Evolutionary conservation across 2,113 vertebrate genomes (phyloP), one percentile per base, ranked within the genome.

Genomic region (Triplophysa dalaica): DNA sequence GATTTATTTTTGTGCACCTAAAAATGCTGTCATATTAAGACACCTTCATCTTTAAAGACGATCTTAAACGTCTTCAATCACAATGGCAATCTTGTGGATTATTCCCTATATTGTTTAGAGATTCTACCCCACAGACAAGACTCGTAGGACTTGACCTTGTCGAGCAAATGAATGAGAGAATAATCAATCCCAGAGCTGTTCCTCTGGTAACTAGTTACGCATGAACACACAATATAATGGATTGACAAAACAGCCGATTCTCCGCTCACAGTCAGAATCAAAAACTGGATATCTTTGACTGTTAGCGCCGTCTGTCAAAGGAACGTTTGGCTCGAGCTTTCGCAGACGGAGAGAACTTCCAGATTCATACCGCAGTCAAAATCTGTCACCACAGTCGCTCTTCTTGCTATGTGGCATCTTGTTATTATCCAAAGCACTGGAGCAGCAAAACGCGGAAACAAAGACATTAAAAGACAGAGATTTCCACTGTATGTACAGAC

Each of bases 61-160:
- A 14, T 50, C 13, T 50, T 14, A 11, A 12, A 50, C 48, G 14
- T 50, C 13, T 14, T 2, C 29, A 33, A 33, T 33, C 29, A 5
- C 29, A 33, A 6, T 4, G 29, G 0, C 29, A 33, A 33, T 0
- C 6, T 33, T 33, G 5, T 33, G 33, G 33, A 33, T 7, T 33
- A 0, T 33, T 33, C 1, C 24, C 2, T 29, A 7, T 33, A 33
- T 33, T 33, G 33, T 6, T 38, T 19, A 17, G 3, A 16, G 4
- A 5, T 21, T 19, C 5, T 21, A 21, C 19, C 5, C 19, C 7
- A 58, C 33, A 56, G 52, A 58, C 24, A 41, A 63, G 19, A 21
- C n/a, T 73, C 16, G 75, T 75, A 83, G 58, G 50, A 82, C 52
- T 70, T 61, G 78, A 78, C 81, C 70, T 81, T 70, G 81, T 58